Conservation (phyloP, 2,113 vertebrate species). For the Symphodus melops region DNA sequence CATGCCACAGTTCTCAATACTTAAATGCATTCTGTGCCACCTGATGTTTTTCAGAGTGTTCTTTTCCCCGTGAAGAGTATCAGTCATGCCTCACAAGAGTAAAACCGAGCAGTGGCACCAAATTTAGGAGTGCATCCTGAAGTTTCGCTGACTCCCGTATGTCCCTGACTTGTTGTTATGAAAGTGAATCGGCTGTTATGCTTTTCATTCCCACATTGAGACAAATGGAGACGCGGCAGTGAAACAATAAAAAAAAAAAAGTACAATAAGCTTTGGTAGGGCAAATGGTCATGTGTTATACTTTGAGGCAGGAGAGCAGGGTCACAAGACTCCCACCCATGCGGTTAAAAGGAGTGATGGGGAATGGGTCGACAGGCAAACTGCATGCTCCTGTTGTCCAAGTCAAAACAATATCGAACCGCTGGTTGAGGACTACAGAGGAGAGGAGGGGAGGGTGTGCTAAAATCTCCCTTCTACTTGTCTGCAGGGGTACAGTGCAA, state of each 20-base stretch:
- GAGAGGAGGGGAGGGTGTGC: background rate
- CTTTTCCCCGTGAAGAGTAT: constrained; percentile 63
- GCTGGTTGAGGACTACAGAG: constrained; percentile 13
- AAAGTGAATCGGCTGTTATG: constrained; percentile 28
- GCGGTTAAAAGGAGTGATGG: background rate
- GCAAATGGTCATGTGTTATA: constrained; percentile 25
- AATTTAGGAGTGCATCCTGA: constrained; percentile 53
- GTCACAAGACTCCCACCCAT: constrained; percentile 50
- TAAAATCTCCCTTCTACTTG: constrained; percentile 2
- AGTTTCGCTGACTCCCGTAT: constrained; percentile 48
- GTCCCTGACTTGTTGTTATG: constrained; percentile 33
- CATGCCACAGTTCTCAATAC: constrained; percentile 35
- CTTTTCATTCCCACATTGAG: constrained; percentile 35
- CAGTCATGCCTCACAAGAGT: constrained; percentile 67
- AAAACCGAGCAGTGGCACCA: constrained; percentile 46
- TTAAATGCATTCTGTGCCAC: constrained; percentile 37
- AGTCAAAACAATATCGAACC: constrained; percentile 45
- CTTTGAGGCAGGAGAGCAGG: constrained; percentile 28
- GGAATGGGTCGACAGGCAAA: constrained; percentile 47
- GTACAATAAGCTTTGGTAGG: constrained; percentile 54
- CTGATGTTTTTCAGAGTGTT: constrained; percentile 41
- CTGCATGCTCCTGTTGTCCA: constrained; percentile 47
- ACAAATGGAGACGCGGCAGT: constrained; percentile 16
- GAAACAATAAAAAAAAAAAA: constrained; percentile 36
- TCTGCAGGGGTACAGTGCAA: background rate